Evolutionary conservation across 2,113 vertebrate species (phyloP).

Genomic region (Pluvialis apricaria): DNA sequence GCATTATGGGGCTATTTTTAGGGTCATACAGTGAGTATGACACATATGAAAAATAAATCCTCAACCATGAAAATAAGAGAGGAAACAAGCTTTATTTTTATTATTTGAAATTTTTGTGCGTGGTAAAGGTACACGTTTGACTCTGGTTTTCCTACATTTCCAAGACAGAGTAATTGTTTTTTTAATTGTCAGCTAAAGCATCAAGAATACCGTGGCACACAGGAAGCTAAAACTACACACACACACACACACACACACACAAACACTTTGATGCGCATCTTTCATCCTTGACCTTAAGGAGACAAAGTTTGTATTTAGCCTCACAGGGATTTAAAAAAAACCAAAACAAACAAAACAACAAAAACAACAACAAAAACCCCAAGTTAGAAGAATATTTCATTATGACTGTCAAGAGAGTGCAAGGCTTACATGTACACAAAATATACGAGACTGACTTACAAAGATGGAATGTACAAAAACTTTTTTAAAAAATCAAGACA

Average conservation of each 20-base stretch:
- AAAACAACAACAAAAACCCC: not conserved
- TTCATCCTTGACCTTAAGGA: constrained; percentile 73
- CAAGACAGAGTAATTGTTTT: constrained; percentile 74
- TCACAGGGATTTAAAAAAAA: constrained; percentile 1
- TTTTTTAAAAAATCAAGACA: not conserved
- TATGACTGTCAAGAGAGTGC: constrained; percentile 48
- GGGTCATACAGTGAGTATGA: not conserved
- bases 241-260: not conserved
- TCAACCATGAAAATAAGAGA: constrained; percentile 54
- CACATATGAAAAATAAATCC: constrained; percentile 10
- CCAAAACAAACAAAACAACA: not conserved
- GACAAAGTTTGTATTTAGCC: constrained; percentile 61
- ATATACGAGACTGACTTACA: constrained; percentile 46
- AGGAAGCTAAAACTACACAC: constrained; percentile 74
- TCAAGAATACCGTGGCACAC: constrained; percentile 74
- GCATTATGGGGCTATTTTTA: not conserved
- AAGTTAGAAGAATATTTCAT: constrained; percentile 40
- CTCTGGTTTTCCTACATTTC: constrained; percentile 72
- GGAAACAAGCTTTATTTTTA: constrained; percentile 79
- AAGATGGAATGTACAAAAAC: constrained; percentile 78
- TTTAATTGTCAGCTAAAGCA: constrained; percentile 73
- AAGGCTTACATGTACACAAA: constrained; percentile 66
- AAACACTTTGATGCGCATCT: constrained; percentile 65
- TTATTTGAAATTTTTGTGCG: constrained; percentile 70
- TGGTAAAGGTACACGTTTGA: constrained; percentile 73